phyloP scores from a whole-genome alignment of 2,888 invertebrate genomes.

The Trichogramma evanescens region DNA sequence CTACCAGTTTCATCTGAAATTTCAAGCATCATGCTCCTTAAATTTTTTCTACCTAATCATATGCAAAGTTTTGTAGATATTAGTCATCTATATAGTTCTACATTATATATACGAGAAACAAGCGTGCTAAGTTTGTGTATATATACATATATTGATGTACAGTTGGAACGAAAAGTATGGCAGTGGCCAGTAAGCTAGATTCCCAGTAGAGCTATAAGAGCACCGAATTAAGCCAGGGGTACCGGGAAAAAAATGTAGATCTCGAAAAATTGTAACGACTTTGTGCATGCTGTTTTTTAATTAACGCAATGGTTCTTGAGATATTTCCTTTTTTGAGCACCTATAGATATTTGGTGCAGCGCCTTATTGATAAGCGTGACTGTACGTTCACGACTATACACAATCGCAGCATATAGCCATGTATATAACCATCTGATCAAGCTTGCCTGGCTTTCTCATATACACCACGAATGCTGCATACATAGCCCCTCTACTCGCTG shows the following conservation, averaged over 20 bases:
- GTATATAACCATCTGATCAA: constrained; percentile 13
- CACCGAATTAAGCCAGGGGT: constrained; percentile 36
- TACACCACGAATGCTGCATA: no score
- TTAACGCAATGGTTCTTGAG: constrained; percentile 20
- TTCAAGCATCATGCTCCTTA: no score
- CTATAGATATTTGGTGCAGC: not conserved
- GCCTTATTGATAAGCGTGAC: not conserved
- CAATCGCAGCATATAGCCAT: no score
- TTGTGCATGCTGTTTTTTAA: constrained; percentile 27
- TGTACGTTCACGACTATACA: constrained; percentile 1
- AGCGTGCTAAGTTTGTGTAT: no score
- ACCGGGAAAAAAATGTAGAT: constrained; percentile 35
- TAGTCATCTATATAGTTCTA: no score
- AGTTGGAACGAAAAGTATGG: no score
- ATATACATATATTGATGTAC: no score
- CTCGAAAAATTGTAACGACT: constrained; percentile 34
- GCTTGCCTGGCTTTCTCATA: not conserved
- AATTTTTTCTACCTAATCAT: no score
- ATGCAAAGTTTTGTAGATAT: no score
- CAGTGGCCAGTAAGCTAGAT: not conserved
- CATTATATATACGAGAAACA: no score
- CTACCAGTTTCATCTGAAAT: no score
- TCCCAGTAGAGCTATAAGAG: constrained; percentile 26
- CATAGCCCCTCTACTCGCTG: not conserved
- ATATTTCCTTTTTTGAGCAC: constrained; percentile 24